Base-by-base conservation (phyloP, 2,797 vertebrate species). In the Zenarchopterus dispar region DNA sequence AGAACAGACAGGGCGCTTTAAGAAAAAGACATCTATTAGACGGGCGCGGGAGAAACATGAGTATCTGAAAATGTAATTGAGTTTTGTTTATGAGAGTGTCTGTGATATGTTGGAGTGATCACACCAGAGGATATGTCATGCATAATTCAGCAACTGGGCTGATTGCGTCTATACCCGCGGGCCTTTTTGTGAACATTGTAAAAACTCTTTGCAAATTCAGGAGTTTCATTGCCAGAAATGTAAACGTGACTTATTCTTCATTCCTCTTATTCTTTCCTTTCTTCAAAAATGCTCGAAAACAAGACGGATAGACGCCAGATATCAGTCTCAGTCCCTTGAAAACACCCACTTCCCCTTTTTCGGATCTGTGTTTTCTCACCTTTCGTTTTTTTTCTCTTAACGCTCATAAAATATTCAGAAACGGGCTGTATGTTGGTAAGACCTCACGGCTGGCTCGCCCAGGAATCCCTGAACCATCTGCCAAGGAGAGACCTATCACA, bases 121-220 rank as follows among this genome's bases (percentile, higher is more conserved):
- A 70, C 39, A 56, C 28, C 6, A 56, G 47, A 73, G 75, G 72
- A 77, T 65, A 54, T 18, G 1, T 62, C 65, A 70, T 85, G 80
- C 80, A 89, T 88, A 76, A 89, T 87, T 84, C 62, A 87, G 28
- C 42, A 71, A 66, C n/a, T 10, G 6, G 56, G 57, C 73, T 82
- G 77, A 86, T 84, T 79, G 66, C 48, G 62, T 80, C 63, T 67
- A 53, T 45, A 48, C 66, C 78, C 68, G 42, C 1, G 50, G 17
- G 56, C 78, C 64, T 41, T 73, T 54, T 54, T 28, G 53, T 52
- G 61, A 82, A 67, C 71, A 66, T 31, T 56, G 56, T 58, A 44
- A 62, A n/a, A 79, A 76, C 53, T 55, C 24, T 60, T 74, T 71
- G 55, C 31, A 36, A 45, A 10, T 11, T 9, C 16, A 46, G 7